Conservation (phyloP, 1,140 invertebrate species). For the Ceratosolen solmsi region DNA sequence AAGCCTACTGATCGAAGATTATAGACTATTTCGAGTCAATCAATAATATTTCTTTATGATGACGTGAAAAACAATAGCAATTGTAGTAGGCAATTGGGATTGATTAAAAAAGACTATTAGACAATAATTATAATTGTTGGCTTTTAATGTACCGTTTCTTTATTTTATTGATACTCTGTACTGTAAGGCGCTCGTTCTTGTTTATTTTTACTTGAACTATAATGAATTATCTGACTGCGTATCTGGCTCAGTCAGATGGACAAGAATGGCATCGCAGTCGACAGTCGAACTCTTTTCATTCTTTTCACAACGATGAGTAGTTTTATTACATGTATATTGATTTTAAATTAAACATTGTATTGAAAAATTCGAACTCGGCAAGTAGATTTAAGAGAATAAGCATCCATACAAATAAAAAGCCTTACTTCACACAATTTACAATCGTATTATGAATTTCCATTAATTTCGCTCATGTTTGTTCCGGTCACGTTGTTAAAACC, state of each 20-base stretch:
- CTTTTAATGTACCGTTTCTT: slow-evolving; percentile 43
- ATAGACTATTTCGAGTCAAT: too few relatives aligned
- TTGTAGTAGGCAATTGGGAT: not conserved
- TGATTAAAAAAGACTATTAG: too few relatives aligned
- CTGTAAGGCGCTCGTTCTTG: slow-evolving; percentile 24
- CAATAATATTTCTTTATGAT: too few relatives aligned
- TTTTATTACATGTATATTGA: slow-evolving; percentile 30
- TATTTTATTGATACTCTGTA: slow-evolving; percentile 35
- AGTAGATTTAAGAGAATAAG: too few relatives aligned
- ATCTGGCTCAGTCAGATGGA: slow-evolving; percentile 70
- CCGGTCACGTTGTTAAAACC: too few relatives aligned
- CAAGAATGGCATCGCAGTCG: slow-evolving; percentile 65
- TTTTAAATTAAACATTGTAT: slow-evolving; percentile 10
- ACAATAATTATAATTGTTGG: not conserved
- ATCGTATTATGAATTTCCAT: too few relatives aligned
- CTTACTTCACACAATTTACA: too few relatives aligned
- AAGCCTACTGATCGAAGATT: not conserved
- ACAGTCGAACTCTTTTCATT: slow-evolving; percentile 50
- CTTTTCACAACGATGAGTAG: slow-evolving; percentile 12
- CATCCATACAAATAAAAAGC: too few relatives aligned
- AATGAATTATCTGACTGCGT: slow-evolving; percentile 70
- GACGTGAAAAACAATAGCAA: not conserved
- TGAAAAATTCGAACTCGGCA: slow-evolving; percentile 29
- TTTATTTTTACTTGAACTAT: slow-evolving; percentile 43
- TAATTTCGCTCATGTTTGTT: too few relatives aligned